phyloP scores from a whole-genome alignment of 2,888 invertebrate species.

The Drosophila kambysellisi region DNA sequence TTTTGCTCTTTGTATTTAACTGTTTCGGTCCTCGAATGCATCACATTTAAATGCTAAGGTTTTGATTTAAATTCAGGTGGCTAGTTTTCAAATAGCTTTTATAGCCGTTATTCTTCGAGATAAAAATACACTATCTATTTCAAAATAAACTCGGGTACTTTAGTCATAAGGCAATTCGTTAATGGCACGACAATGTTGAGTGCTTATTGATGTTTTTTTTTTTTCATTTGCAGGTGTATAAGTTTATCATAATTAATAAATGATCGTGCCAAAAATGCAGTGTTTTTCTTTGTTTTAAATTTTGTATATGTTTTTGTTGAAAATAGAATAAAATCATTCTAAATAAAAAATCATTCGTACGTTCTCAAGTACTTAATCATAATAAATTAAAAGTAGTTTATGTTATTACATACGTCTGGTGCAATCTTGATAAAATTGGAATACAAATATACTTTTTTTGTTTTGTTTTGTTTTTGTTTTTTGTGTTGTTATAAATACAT shows the following conservation, averaged over 20 bases:
- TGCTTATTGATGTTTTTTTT: conserved; percentile 34
- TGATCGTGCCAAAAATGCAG: conserved; percentile 43
- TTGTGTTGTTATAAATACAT: conserved; percentile 46
- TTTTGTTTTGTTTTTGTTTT: background rate
- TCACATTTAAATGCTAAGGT: conserved; percentile 70
- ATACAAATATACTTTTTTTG: conserved; percentile 58
- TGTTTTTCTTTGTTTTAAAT: conserved; percentile 7
- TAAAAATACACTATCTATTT: conserved; percentile 55
- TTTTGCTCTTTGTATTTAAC: conserved; percentile 24
- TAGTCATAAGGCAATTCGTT: conserved; percentile 44
- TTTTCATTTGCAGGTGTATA: conserved; percentile 4
- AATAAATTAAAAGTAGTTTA: conserved; percentile 73
- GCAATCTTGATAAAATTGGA: conserved; percentile 59
- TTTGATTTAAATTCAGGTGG: conserved; percentile 71
- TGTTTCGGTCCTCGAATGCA: conserved; percentile 54
- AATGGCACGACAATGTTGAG: conserved; percentile 66
- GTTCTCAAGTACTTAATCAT: conserved; percentile 68
- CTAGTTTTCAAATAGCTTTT: conserved; percentile 57
- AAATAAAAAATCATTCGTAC: conserved; percentile 57
- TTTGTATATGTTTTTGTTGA: conserved; percentile 59
- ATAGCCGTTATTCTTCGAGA: conserved; percentile 47
- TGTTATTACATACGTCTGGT: conserved; percentile 63
- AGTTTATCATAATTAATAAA: conserved; percentile 26
- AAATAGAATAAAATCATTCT: conserved; percentile 71
- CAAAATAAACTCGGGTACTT: conserved; percentile 35